Evolutionary conservation across 1,140 invertebrate species (phyloP), one percentile per base, ranked within the genome.

Genomic region (Nixonia krombeini): DNA sequence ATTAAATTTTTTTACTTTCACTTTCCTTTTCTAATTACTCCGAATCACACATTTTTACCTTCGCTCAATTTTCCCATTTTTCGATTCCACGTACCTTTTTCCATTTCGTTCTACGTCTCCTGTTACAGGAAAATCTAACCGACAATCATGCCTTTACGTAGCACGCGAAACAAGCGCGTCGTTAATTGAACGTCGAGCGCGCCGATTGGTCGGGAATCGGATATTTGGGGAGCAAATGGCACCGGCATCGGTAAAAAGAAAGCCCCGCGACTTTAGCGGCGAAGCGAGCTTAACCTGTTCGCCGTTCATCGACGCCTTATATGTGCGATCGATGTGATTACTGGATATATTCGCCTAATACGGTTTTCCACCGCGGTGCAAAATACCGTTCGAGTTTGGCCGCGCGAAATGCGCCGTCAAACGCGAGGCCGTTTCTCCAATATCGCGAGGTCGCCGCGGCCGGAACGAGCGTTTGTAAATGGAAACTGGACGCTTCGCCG

Each of bases 321-420:
- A 79, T 68, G 75, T 72, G 46, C 55, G 59, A 12, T 56, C 58
- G 70, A 53, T 62, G 71, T 70, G 76, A 78, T 76, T 75, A 73
- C 70, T 64, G 61, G 71, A 65, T 74, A n/a, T n/a, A 65, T 68
- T 71, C 66, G 69, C 76, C 75, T 74, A 79, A 79, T 79, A 79
- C 72, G 75, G 74, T 72, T 72, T 68, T 70, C 70, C 57, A 59
- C 70, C 51, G 35, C 40, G 45, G 38, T 37, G 56, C 47, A 67
- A 61, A 67, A 61, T 31, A 29, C 50, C 57, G 18, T 29, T 17
- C 7, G 31, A 25, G 38, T 55, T 55, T 61, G 51, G 47, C 53
- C 41, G 25, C 41, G 17, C 17, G 23, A 49, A 53, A 9, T 26
- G 21, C 12, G 28, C 41, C 2, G 5, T 6, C 16, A 29, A 44